phyloP scores from a whole-genome alignment of 2,797 vertebrate species.

The Chaenodraco wilsoni region DNA sequence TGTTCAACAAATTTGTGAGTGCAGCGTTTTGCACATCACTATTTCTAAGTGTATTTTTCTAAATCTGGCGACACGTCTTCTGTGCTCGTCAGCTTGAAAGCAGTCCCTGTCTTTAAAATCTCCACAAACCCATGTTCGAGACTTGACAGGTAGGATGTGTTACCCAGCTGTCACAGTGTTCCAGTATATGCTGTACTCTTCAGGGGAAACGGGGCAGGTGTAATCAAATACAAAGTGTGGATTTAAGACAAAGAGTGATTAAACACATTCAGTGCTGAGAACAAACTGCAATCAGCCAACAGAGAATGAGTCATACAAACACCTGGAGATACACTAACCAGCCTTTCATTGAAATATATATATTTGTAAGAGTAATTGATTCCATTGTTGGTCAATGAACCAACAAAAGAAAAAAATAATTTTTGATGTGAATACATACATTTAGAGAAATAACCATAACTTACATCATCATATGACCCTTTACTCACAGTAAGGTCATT shows the following conservation, averaged over 20 bases:
- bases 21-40: neutral
- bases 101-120: neutral
- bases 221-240: neutral
- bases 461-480: neutral
- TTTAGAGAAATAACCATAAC: neutral
- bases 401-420: no score
- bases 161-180: neutral
- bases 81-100: neutral
- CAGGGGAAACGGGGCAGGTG: neutral
- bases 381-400: neutral
- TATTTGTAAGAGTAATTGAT: neutral
- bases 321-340: conserved; percentile 7
- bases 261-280: conserved; percentile 7
- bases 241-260: conserved; percentile 4
- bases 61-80: neutral
- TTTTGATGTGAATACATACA: neutral
- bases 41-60: neutral
- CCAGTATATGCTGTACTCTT: neutral
- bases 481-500: neutral
- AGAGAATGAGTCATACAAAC: conserved; percentile 21
- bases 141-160: neutral
- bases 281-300: conserved; percentile 20
- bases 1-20: neutral
- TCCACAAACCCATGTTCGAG: neutral
- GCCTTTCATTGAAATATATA: conserved; percentile 12